Evolutionary conservation across 2,888 invertebrate genomes (phyloP).

Genomic region (Argynnis bischoffii): DNA sequence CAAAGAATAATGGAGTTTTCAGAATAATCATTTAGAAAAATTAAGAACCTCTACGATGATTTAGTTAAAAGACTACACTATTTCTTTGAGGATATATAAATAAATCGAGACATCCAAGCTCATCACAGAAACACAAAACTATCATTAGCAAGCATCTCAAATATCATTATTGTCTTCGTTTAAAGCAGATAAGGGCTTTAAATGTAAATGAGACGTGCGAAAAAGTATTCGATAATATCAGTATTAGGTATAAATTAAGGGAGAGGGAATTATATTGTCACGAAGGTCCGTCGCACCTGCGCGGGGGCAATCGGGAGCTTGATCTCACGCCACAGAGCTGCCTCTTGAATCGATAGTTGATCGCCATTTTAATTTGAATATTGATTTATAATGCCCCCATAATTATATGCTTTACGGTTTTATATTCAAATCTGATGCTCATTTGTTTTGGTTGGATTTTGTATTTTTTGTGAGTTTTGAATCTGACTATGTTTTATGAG

Average conservation of each 20-base stretch:
- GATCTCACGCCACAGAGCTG: slow-evolving; percentile 58
- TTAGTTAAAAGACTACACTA: background rate
- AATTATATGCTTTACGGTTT: slow-evolving; percentile 15
- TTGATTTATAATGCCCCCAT: slow-evolving; percentile 32
- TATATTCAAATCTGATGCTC: no score
- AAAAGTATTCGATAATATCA: slow-evolving; percentile 77
- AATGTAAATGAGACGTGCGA: slow-evolving; percentile 79
- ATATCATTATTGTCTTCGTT: slow-evolving; percentile 71
- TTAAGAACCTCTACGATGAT: background rate
- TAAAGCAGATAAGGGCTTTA: slow-evolving; percentile 63
- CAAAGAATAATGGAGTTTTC: no score
- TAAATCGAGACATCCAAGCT: background rate
- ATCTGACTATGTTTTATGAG: no score
- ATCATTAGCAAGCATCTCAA: slow-evolving; percentile 52
- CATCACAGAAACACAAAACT: slow-evolving; percentile 44
- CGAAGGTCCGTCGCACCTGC: slow-evolving; percentile 60
- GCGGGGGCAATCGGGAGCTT: slow-evolving; percentile 49
- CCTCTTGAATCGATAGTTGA: slow-evolving; percentile 37
- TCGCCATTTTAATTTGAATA: slow-evolving; percentile 36
- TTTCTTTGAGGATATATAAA: background rate
- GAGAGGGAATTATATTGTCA: slow-evolving; percentile 78
- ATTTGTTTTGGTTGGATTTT: no score
- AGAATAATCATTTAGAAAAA: no score
- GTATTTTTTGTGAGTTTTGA: no score
- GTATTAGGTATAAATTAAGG: slow-evolving; percentile 81